Conservation (phyloP, 2,888 invertebrate species). For the Noctua pronuba region DNA sequence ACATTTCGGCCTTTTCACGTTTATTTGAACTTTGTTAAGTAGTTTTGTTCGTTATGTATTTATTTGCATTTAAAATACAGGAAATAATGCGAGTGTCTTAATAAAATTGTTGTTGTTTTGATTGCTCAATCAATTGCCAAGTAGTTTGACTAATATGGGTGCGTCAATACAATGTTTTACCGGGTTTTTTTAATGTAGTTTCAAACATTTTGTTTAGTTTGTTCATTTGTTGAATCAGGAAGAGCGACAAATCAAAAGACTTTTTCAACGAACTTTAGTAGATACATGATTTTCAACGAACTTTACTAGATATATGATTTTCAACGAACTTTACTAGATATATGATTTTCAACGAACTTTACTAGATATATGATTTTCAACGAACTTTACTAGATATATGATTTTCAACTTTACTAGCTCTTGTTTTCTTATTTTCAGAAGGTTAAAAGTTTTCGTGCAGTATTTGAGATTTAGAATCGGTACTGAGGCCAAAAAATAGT, state of each 20-base stretch:
- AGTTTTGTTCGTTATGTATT: not conserved
- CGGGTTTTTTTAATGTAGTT: slow-evolving; percentile 17
- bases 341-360: too few species aligned
- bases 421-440: not conserved
- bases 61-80: slow-evolving; percentile 20
- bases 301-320: too few species aligned
- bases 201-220: not conserved
- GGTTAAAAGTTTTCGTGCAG: not conserved
- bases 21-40: not conserved
- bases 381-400: too few species aligned
- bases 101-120: slow-evolving; percentile 33
- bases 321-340: too few species aligned
- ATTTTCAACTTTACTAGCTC: not conserved
- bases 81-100: slow-evolving; percentile 23
- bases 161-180: slow-evolving; percentile 31
- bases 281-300: too few species aligned
- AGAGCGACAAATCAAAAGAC: not conserved
- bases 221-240: not conserved
- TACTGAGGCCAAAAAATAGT: not conserved
- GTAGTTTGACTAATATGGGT: slow-evolving; percentile 16
- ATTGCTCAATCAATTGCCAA: slow-evolving; percentile 39
- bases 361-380: too few species aligned
- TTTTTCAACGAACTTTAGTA: not conserved
- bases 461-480: not conserved
- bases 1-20: too few species aligned